A percentile compares a stretch with the other conserved stretches of the same genome.
Conservation (phyloP, 37 sponge, comb jelly and placozoan genomes). For the Petrosia ficiformis region DNA sequence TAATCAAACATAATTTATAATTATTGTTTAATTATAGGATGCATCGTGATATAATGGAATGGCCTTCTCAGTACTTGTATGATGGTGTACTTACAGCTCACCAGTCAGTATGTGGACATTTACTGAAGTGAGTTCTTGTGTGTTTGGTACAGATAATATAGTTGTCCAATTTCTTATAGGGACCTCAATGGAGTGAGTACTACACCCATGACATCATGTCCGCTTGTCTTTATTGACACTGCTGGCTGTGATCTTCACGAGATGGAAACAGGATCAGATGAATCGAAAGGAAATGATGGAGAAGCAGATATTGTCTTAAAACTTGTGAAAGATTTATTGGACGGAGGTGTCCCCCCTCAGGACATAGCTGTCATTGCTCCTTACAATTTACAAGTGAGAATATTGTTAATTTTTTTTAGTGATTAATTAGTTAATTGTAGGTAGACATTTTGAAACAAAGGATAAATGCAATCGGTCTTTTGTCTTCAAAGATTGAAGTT, state of each 20-base stretch:
- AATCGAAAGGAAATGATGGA: constrained; percentile 93
- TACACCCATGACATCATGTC: constrained; percentile 34
- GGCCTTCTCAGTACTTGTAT: constrained; percentile 80
- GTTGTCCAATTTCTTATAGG: constrained; percentile 21
- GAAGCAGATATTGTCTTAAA: constrained; percentile 85
- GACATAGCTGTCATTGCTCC: constrained; percentile 93
- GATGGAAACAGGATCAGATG: constrained; percentile 56
- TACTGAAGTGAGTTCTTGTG: constrained; percentile 36
- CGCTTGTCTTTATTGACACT: constrained; percentile 92
- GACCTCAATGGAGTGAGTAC: constrained; percentile 46
- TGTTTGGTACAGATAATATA: no score
- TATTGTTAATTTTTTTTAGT: neutral
- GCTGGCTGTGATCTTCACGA: constrained; percentile 78
- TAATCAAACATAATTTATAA: neutral
- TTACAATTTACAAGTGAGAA: constrained; percentile 81
- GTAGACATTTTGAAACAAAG: neutral
- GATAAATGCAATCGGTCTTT: neutral
- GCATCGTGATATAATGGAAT: constrained; percentile 81
- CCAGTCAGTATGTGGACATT: constrained; percentile 59
- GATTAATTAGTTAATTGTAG: neutral
- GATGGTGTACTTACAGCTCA: constrained; percentile 56
- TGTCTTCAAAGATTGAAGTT: constrained; percentile 52
- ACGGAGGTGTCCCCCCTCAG: constrained; percentile 40
- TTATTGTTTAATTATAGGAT: constrained; percentile 44
- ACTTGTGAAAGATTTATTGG: constrained; percentile 60